These are phyloP conservation scores for Chelon labrosus DNA, from an alignment of 2,797 vertebrate genomes.

Conservation along the genomic window DNA sequence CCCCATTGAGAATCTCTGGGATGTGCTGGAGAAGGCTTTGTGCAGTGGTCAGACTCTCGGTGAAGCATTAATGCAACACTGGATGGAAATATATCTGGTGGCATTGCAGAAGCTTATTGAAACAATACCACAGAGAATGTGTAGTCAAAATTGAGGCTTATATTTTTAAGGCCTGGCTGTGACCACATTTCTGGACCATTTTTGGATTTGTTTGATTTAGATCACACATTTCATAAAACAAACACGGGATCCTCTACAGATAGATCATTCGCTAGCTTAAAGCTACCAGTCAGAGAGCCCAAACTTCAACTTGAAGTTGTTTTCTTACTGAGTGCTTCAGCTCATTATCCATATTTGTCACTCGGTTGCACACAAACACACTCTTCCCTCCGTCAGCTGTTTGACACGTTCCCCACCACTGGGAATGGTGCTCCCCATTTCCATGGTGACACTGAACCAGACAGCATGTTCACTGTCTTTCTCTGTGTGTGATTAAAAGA, in stretches of 20 bases:
- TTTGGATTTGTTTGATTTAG: not conserved
- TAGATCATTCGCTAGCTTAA: slow-evolving; percentile 6
- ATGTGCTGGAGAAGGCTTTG: too few species aligned
- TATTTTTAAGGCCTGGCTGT: too few species aligned
- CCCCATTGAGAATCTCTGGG: too few species aligned
- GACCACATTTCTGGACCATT: too few species aligned
- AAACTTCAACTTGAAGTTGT: slow-evolving; percentile 12
- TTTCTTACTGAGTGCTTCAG: slow-evolving; percentile 31
- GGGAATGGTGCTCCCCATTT: slow-evolving; percentile 45
- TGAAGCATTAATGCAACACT: too few species aligned
- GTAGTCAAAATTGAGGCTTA: too few species aligned
- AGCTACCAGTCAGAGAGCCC: slow-evolving; percentile 4
- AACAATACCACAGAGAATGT: too few species aligned
- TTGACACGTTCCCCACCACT: slow-evolving; percentile 49
- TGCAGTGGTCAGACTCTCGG: too few species aligned
- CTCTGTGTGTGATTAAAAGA: slow-evolving; percentile 7
- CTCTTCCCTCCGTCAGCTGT: slow-evolving; percentile 40
- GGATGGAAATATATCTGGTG: too few species aligned
- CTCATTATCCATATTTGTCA: slow-evolving; percentile 69
- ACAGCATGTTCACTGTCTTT: slow-evolving; percentile 30
- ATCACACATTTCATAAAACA: slow-evolving; percentile 12
- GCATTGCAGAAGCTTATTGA: too few species aligned
- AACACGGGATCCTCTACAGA: slow-evolving; percentile 25
- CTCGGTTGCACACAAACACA: slow-evolving; percentile 33
- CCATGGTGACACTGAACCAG: slow-evolving; percentile 52